Conservation (phyloP, 92 coral and sea anemone genomes). For the Epizoanthus ramosus region DNA sequence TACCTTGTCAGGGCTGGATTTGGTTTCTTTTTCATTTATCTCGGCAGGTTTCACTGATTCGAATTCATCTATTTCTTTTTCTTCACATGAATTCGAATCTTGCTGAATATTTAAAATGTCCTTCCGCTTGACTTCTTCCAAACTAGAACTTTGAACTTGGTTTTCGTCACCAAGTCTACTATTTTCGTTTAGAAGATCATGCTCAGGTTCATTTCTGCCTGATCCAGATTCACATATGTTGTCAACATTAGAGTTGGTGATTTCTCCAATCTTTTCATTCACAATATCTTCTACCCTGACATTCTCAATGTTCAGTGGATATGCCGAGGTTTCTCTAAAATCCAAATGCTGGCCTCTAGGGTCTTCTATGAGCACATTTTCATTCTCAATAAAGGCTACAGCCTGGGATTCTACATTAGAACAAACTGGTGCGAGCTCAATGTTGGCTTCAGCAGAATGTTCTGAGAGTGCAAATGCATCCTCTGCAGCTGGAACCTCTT, state of each 20-base stretch:
- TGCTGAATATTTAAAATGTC: background rate
- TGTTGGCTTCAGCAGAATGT: conserved; percentile 20
- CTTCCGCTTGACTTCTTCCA: background rate
- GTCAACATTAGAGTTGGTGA: background rate
- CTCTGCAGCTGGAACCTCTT: conserved; percentile 50
- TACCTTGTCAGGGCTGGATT: conserved; percentile 20
- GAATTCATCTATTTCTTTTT: conserved; percentile 3
- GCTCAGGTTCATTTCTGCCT: background rate
- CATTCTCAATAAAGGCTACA: background rate
- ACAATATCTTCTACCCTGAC: background rate
- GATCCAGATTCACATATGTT: background rate
- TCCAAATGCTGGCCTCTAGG: conserved; percentile 2
- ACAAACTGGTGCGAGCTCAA: background rate
- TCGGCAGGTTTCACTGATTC: background rate
- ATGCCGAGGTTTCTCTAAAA: background rate
- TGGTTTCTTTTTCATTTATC: conserved; percentile 7
- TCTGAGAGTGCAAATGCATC: conserved; percentile 44
- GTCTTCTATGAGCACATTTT: background rate
- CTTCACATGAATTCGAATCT: conserved; percentile 1
- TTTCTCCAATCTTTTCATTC: background rate
- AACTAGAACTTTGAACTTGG: background rate
- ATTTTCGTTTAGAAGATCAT: background rate
- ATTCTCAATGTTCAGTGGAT: background rate
- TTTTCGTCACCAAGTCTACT: background rate
- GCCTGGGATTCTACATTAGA: background rate